phyloP scores from a whole-genome alignment of 2,797 vertebrate species.

The Rhodeus uyekii region DNA sequence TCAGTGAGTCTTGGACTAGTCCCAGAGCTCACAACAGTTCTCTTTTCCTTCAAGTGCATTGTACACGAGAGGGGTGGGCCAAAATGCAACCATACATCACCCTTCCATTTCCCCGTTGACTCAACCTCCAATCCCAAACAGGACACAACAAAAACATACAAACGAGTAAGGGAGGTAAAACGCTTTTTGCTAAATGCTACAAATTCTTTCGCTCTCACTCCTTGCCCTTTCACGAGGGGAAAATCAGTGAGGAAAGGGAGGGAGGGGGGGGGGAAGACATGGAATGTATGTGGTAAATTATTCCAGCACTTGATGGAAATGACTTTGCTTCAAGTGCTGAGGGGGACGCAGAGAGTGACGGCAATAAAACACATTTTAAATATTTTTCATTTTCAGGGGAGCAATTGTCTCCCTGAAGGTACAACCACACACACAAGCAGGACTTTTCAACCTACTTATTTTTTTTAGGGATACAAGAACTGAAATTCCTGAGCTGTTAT shows the following conservation, averaged over 20 bases:
- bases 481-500: conserved; percentile 41
- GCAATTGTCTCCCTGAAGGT: conserved; percentile 59
- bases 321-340: conserved; percentile 58
- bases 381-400: conserved; percentile 62
- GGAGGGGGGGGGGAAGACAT: background rate
- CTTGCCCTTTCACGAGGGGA: conserved; percentile 28
- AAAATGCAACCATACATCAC: conserved; percentile 27
- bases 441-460: conserved; percentile 37
- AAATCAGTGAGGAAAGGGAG: conserved; percentile 30
- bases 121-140: conserved; percentile 13
- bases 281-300: conserved; percentile 53
- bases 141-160: conserved; percentile 24
- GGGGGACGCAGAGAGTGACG: conserved; percentile 39
- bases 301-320: conserved; percentile 59
- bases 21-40: conserved; percentile 22
- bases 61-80: conserved; percentile 7
- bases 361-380: conserved; percentile 60
- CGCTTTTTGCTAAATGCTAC: background rate
- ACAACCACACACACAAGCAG: conserved; percentile 28
- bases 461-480: conserved; percentile 46
- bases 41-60: conserved; percentile 16
- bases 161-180: background rate
- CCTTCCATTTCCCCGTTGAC: background rate
- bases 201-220: background rate
- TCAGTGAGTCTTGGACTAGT: conserved; percentile 30